Evolutionary conservation across 2,113 vertebrate species (phyloP).

Genomic region (Struthidea cinerea): DNA sequence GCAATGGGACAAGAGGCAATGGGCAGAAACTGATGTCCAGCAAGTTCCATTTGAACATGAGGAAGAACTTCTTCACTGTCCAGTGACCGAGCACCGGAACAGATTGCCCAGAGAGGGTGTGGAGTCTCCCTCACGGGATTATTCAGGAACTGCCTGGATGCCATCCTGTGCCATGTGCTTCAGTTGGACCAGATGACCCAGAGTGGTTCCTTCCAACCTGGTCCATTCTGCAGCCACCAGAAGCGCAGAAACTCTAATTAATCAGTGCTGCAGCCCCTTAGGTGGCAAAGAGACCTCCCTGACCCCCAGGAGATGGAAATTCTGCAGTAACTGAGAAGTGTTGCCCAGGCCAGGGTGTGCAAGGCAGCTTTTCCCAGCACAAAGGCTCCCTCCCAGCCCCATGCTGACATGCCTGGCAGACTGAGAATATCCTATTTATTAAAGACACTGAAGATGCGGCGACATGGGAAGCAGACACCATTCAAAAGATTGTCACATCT

Average conservation of each 20-base stretch:
- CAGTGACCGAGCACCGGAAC: background rate
- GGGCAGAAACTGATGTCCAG: background rate
- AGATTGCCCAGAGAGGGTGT: background rate
- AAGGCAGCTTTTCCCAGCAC: background rate
- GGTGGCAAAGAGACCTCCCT: background rate
- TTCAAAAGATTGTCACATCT: constrained; percentile 58
- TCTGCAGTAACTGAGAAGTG: background rate
- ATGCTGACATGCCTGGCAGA: background rate
- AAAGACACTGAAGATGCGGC: constrained; percentile 16
- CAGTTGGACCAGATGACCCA: background rate
- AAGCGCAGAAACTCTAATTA: background rate
- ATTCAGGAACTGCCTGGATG: background rate
- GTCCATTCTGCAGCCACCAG: background rate
- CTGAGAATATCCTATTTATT: constrained; percentile 43
- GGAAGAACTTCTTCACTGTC: background rate
- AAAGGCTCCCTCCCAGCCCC: background rate
- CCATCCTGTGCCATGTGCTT: background rate
- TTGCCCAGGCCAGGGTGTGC: background rate
- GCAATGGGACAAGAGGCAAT: background rate
- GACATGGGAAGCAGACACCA: constrained; percentile 34
- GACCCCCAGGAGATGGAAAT: background rate
- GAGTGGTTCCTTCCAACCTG: background rate
- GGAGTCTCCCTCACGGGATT: background rate
- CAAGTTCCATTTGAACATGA: background rate
- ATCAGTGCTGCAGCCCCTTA: too few relatives aligned